A percentile compares a stretch with the other conserved stretches of the same genome.
Conservation (phyloP, 2,888 invertebrate species). For the Caenorhabditis japonica region DNA sequence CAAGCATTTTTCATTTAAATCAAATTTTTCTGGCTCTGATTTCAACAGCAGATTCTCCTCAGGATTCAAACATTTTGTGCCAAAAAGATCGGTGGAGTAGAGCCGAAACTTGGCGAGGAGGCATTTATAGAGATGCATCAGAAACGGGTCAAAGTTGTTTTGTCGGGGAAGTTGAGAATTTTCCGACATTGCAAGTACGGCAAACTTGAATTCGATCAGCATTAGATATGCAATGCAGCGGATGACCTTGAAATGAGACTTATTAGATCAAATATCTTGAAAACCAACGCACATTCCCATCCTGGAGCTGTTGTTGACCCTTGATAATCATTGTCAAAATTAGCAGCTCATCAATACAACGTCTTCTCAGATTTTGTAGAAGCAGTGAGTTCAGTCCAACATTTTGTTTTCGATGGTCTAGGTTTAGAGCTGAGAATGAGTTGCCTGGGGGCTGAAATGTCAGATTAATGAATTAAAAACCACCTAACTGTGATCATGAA, state of each 20-base stretch:
- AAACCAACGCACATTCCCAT: conserved; percentile 42
- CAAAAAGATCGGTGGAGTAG: conserved; percentile 24
- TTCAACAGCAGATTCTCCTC: conserved; percentile 7
- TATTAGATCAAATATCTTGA: background rate
- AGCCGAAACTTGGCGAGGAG: conserved; percentile 33
- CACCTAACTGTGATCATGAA: too few species aligned
- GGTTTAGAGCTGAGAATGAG: conserved; percentile 6
- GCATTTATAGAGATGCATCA: conserved; percentile 26
- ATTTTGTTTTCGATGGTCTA: background rate
- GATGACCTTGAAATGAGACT: conserved; percentile 22
- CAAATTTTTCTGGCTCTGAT: background rate
- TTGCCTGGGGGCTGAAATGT: conserved; percentile 6
- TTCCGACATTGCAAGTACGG: background rate
- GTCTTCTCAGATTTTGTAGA: conserved; percentile 37
- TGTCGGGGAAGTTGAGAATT: background rate
- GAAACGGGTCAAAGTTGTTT: conserved; percentile 13
- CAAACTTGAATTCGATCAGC: conserved; percentile 27
- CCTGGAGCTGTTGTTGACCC: conserved; percentile 26
- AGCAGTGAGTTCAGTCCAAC: conserved; percentile 10
- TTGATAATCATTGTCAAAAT: conserved; percentile 32
- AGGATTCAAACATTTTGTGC: background rate
- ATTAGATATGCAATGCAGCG: conserved; percentile 39
- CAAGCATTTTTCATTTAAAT: conserved; percentile 19
- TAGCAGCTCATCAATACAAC: conserved; percentile 26
- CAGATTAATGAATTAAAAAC: background rate